Conservation (phyloP, 2,797 vertebrate species). For the Rhincodon typus region DNA sequence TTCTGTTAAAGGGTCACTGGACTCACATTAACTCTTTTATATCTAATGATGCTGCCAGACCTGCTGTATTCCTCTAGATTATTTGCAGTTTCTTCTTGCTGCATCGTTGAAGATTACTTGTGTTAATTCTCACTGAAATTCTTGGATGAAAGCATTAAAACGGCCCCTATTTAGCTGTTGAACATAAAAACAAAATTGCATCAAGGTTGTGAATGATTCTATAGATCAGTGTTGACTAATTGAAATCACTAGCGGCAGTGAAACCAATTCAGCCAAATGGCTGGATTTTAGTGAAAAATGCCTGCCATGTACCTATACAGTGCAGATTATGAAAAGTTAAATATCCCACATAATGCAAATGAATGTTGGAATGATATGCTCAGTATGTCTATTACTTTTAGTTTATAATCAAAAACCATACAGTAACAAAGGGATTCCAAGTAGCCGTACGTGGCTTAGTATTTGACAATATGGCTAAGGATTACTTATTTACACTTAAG, state of each 20-base stretch:
- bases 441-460: background rate
- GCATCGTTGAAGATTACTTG: background rate
- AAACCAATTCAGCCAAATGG: background rate
- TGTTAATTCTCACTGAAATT: background rate
- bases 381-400: background rate
- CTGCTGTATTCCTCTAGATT: too few species aligned
- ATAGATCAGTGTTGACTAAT: background rate
- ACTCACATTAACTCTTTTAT: too few species aligned
- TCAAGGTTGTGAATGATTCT: background rate
- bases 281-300: background rate
- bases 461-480: background rate
- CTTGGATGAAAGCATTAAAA: background rate
- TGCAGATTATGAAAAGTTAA: background rate
- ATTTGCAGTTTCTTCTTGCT: background rate
- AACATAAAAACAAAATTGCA: background rate
- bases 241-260: background rate
- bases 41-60: too few species aligned
- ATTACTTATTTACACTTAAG: background rate
- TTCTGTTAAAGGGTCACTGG: too few species aligned
- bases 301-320: background rate
- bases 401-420: background rate
- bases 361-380: background rate
- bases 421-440: background rate
- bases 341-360: background rate
- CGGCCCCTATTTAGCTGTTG: background rate